A percentile compares a stretch with the other conserved stretches of the same genome.
Conservation (phyloP, 1,140 invertebrate species). For the Cyclargus thomasi region DNA sequence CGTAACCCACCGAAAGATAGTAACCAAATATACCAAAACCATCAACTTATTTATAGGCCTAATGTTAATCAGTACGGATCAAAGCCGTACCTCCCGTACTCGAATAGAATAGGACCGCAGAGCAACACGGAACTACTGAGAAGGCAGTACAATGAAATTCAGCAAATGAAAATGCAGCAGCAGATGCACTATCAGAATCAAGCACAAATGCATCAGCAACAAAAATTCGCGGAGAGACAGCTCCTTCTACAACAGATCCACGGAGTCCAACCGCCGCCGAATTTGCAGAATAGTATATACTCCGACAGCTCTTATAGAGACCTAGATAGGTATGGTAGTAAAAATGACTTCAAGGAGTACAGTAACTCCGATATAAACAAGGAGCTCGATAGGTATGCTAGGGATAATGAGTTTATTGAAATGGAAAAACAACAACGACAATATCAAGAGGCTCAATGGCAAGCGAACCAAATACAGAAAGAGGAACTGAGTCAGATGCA, state of each 20-base stretch:
- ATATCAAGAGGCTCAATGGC: slow-evolving; percentile 59
- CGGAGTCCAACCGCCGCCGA: slow-evolving; percentile 68
- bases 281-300: slow-evolving; percentile 68
- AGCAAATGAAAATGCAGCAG: slow-evolving; percentile 78
- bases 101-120: slow-evolving; percentile 67
- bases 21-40: slow-evolving; percentile 75
- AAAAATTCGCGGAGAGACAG: slow-evolving; percentile 77
- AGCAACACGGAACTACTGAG: slow-evolving; percentile 76
- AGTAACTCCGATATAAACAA: slow-evolving; percentile 53
- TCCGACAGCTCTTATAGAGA: slow-evolving; percentile 63
- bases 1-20: slow-evolving; percentile 73
- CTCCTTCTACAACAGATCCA: slow-evolving; percentile 72
- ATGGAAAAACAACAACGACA: slow-evolving; percentile 52
- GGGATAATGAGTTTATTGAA: slow-evolving; percentile 57
- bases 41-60: slow-evolving; percentile 67
- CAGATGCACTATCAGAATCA: slow-evolving; percentile 78
- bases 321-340: slow-evolving; percentile 63
- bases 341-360: slow-evolving; percentile 64
- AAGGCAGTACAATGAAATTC: slow-evolving; percentile 77
- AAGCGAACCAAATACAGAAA: slow-evolving; percentile 40
- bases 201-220: slow-evolving; percentile 77
- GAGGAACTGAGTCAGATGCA: slow-evolving; percentile 35
- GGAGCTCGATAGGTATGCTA: slow-evolving; percentile 53
- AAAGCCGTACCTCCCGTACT: slow-evolving; percentile 68
- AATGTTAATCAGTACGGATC: slow-evolving; percentile 65